Conservation (phyloP, 2,888 invertebrate species). For the Cantharis lateralis region DNA sequence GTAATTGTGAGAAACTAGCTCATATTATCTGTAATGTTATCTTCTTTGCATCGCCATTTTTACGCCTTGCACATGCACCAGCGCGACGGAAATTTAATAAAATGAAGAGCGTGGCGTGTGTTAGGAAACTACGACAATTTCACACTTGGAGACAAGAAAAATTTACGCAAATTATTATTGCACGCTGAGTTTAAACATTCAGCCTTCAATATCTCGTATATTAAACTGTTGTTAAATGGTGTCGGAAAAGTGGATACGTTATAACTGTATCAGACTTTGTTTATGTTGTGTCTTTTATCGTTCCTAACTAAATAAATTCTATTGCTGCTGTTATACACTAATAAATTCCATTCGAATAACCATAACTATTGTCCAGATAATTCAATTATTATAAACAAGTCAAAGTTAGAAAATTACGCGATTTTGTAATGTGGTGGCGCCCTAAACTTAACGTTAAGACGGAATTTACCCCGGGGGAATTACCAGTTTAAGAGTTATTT, state of each 20-base stretch:
- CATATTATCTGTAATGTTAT: slow-evolving; percentile 34
- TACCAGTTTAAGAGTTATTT: too few relatives aligned
- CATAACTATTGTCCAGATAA: neutral
- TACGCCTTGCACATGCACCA: slow-evolving; percentile 13
- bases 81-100: slow-evolving; percentile 2
- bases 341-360: slow-evolving; percentile 9
- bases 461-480: neutral
- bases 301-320: slow-evolving; percentile 17
- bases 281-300: slow-evolving; percentile 8
- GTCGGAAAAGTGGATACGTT: slow-evolving; percentile 4
- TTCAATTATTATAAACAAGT: neutral
- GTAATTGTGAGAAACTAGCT: slow-evolving; percentile 38
- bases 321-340: slow-evolving; percentile 8
- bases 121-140: slow-evolving; percentile 32
- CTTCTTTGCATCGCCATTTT: slow-evolving; percentile 25
- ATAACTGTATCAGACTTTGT: slow-evolving; percentile 18
- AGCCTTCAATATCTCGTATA: neutral
- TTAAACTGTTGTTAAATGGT: slow-evolving; percentile 14
- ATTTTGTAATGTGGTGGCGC: neutral
- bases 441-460: neutral
- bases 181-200: slow-evolving; percentile 12
- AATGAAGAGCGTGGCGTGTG: slow-evolving; percentile 29
- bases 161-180: slow-evolving; percentile 34
- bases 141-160: slow-evolving; percentile 33
- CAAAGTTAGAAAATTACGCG: neutral